Evolutionary conservation across 2,888 invertebrate species (phyloP).

Genomic region (Nasonia oneida): DNA sequence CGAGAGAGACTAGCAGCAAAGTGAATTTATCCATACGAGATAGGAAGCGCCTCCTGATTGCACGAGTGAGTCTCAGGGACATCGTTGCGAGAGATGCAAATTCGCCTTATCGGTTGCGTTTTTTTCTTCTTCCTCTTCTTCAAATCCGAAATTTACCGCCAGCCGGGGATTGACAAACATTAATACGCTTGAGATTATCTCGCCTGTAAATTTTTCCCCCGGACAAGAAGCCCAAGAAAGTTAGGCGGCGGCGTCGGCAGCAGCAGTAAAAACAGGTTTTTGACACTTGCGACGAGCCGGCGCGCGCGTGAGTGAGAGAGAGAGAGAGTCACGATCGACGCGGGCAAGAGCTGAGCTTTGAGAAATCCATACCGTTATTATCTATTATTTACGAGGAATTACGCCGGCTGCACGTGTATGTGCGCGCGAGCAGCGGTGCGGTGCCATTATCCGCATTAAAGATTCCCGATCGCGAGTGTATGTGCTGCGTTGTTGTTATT

Average conservation of each 20-base stretch:
- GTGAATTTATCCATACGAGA: conserved; percentile 29
- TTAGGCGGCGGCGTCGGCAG: background rate
- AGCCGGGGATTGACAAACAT: conserved; percentile 42
- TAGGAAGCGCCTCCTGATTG: conserved; percentile 18
- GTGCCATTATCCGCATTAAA: conserved; percentile 60
- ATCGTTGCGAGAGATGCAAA: conserved; percentile 34
- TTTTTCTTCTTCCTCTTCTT: background rate
- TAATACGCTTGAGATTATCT: conserved; percentile 42
- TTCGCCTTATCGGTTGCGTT: conserved; percentile 38
- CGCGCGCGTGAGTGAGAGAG: conserved; percentile 20
- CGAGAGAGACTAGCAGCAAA: background rate
- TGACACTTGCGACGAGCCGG: conserved; percentile 39
- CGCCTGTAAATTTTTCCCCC: conserved; percentile 37
- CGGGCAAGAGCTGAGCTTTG: conserved; percentile 52
- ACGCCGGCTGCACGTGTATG: conserved; percentile 16
- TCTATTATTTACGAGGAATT: conserved; percentile 63
- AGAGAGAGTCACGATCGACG: conserved; percentile 46
- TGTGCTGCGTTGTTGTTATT: background rate
- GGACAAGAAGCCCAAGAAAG: conserved; percentile 46
- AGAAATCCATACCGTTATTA: conserved; percentile 64
- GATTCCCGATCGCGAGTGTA: conserved; percentile 54
- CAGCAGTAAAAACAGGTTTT: conserved; percentile 59
- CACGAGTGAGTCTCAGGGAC: conserved; percentile 14
- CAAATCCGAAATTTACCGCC: conserved; percentile 51
- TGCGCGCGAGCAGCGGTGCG: conserved; percentile 13